phyloP scores from a whole-genome alignment of 1,140 invertebrate genomes.

The Dufourea novaeangliae region DNA sequence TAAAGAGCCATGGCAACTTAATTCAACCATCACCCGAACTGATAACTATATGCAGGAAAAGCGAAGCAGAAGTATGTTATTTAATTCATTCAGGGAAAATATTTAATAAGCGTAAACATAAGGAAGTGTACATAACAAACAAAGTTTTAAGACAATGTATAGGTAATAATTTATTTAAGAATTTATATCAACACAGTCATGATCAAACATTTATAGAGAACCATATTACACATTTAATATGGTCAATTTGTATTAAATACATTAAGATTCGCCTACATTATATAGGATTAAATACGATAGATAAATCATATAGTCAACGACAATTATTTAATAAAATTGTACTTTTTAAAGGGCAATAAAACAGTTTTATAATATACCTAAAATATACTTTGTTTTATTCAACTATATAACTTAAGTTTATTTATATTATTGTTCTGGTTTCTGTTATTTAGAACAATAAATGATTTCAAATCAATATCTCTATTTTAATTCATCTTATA shows the following conservation, averaged over 20 bases:
- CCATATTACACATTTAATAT: not conserved
- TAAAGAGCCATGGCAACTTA: not conserved
- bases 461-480: too few relatives aligned
- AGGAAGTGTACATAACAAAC: not conserved
- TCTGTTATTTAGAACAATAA: too few relatives aligned
- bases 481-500: too few relatives aligned
- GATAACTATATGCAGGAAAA: not conserved
- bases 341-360: too few relatives aligned
- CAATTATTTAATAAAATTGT: not conserved
- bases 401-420: too few relatives aligned
- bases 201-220: not conserved
- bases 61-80: not conserved
- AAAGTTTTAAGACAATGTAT: not conserved
- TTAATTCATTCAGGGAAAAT: not conserved
- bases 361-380: too few relatives aligned
- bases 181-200: not conserved
- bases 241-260: not conserved
- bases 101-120: not conserved
- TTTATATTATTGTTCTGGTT: too few relatives aligned
- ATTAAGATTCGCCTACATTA: not conserved
- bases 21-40: not conserved
- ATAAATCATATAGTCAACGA: not conserved
- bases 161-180: not conserved
- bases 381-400: too few relatives aligned
- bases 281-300: not conserved